These are phyloP conservation scores for Pogonus chalceus DNA, from an alignment of 1,140 invertebrate species.

Conservation along the genomic window DNA sequence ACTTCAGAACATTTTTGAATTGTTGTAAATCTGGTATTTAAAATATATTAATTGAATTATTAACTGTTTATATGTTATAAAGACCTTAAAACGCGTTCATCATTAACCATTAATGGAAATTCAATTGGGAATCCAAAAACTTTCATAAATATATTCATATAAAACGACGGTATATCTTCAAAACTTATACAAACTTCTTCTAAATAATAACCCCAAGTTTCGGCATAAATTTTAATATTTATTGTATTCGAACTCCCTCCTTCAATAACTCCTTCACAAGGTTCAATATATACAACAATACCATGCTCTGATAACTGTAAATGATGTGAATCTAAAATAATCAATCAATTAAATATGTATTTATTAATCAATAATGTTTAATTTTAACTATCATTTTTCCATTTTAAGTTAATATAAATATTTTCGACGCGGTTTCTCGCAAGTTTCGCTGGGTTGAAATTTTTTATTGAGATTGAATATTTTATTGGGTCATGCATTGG, in stretches of 20 bases:
- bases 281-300: neutral
- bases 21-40: slow-evolving; percentile 16
- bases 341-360: neutral
- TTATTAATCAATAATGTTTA: neutral
- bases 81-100: slow-evolving; percentile 26
- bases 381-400: neutral
- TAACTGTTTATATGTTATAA: neutral
- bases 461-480: neutral
- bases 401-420: neutral
- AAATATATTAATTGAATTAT: neutral
- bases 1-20: neutral
- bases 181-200: slow-evolving; percentile 35
- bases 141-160: slow-evolving; percentile 29
- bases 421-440: neutral
- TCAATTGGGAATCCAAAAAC: slow-evolving; percentile 30
- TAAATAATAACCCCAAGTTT: slow-evolving; percentile 35
- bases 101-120: slow-evolving; percentile 26
- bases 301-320: neutral
- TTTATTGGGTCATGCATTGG: neutral
- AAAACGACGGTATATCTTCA: slow-evolving; percentile 26
- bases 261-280: neutral
- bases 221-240: slow-evolving; percentile 32
- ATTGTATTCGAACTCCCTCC: slow-evolving; percentile 14
- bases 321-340: neutral
- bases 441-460: neutral